phyloP scores from a whole-genome alignment of 2,888 invertebrate genomes.

The Rhimphoctona megacephalus region DNA sequence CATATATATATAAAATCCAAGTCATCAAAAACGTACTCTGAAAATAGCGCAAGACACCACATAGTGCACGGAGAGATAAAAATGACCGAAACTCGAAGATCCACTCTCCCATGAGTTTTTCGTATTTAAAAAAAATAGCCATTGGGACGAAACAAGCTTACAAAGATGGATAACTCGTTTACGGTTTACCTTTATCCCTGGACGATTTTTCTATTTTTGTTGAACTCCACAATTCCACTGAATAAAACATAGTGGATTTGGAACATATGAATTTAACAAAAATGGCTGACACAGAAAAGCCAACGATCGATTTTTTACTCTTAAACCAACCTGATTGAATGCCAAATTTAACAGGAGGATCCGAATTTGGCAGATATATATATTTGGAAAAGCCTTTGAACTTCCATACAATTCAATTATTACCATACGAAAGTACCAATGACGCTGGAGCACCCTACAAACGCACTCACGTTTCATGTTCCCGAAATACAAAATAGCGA shows the following conservation, averaged over 20 bases:
- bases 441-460: too few relatives aligned
- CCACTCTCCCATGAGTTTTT: not conserved
- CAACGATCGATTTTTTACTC: too few relatives aligned
- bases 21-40: not conserved
- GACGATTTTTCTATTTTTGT: not conserved
- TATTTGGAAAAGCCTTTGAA: too few relatives aligned
- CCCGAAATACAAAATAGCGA: not conserved
- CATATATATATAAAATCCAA: not conserved
- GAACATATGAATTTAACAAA: too few relatives aligned
- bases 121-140: not conserved
- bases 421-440: too few relatives aligned
- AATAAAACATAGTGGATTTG: not conserved
- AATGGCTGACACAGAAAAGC: too few relatives aligned
- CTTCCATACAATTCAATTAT: too few relatives aligned
- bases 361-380: too few relatives aligned
- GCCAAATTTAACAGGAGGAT: too few relatives aligned
- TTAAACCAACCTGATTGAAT: too few relatives aligned
- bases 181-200: not conserved
- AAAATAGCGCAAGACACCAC: not conserved
- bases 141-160: not conserved
- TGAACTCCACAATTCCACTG: not conserved
- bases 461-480: not conserved
- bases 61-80: conserved; percentile 14
- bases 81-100: not conserved
- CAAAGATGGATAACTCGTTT: not conserved